Percentiles rank a stretch among this genome's conserved stretches.
phyloP scores from a whole-genome alignment of 1,140 invertebrate species.

The Nymphalis io region DNA sequence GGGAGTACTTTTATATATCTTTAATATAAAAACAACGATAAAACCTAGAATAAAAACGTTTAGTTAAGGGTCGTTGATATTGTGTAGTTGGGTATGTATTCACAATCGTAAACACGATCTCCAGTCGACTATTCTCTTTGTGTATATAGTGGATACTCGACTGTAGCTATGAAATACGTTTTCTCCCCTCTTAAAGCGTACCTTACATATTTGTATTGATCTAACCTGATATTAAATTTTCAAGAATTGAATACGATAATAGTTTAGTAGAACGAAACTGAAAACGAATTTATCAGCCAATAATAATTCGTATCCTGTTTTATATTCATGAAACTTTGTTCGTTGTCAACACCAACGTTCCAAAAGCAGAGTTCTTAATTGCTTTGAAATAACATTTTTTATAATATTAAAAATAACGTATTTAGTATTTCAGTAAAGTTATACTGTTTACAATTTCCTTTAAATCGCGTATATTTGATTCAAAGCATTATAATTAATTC shows the following conservation, averaged over 20 bases:
- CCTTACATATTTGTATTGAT: conserved; percentile 11
- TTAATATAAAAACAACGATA: background rate
- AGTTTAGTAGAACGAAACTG: too few species aligned
- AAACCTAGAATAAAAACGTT: conserved; percentile 6
- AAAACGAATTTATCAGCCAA: background rate
- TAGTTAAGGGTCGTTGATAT: conserved; percentile 17
- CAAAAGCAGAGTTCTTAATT: background rate
- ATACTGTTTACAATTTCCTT: background rate
- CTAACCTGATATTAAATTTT: conserved; percentile 1
- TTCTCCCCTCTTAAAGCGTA: conserved; percentile 10
- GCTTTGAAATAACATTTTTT: background rate
- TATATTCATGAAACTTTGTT: background rate
- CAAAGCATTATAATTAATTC: background rate
- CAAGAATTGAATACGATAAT: background rate
- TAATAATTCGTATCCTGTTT: background rate
- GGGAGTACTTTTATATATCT: too few species aligned
- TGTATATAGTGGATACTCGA: conserved; percentile 24
- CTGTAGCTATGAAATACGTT: conserved; percentile 34
- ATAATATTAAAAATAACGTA: background rate
- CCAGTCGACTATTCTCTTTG: conserved; percentile 32
- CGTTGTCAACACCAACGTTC: background rate
- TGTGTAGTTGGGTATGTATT: conserved; percentile 15
- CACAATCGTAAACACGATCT: conserved; percentile 32
- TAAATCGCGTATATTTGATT: background rate
- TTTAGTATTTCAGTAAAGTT: background rate